phyloP scores from a whole-genome alignment of 2,888 invertebrate species.

The Carterocephalus palaemon region DNA sequence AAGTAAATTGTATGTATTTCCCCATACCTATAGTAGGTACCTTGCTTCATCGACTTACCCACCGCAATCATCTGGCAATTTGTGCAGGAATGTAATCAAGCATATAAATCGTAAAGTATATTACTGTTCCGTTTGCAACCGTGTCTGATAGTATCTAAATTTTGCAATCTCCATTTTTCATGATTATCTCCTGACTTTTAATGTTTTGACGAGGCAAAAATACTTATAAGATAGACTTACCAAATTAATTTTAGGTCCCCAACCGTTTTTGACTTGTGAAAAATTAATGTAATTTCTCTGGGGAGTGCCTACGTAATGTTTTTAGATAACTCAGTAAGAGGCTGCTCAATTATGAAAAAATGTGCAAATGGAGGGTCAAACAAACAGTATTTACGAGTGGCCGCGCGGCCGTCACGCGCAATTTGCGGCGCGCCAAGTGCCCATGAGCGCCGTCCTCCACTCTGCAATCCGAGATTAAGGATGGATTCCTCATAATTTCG shows the following conservation, averaged over 20 bases:
- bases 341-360: slow-evolving; percentile 25
- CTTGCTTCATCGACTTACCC: slow-evolving; percentile 10
- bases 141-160: slow-evolving; percentile 17
- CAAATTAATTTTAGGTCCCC: slow-evolving; percentile 12
- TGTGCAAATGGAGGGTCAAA: slow-evolving; percentile 22
- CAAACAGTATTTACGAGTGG: slow-evolving; percentile 24
- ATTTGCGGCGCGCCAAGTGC: slow-evolving; percentile 10
- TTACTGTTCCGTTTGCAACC: slow-evolving; percentile 12
- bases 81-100: slow-evolving; percentile 20
- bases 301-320: slow-evolving; percentile 16
- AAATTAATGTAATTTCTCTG: slow-evolving; percentile 1
- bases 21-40: no score
- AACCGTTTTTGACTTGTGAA: slow-evolving; percentile 11
- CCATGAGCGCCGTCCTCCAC: slow-evolving; percentile 6
- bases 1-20: no score
- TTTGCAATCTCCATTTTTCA: slow-evolving; percentile 7
- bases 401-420: slow-evolving; percentile 16
- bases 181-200: slow-evolving; percentile 13
- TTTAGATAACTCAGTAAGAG: slow-evolving; percentile 23
- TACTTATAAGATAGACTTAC: slow-evolving; percentile 7
- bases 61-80: slow-evolving; percentile 20
- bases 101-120: slow-evolving; percentile 20
- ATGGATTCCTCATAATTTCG: slow-evolving; percentile 21
- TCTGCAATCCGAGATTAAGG: slow-evolving; percentile 20
- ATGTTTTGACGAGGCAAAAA: slow-evolving; percentile 10